Evolutionary conservation across 2,113 vertebrate genomes (phyloP).

Genomic region (Aviceda subcristata): DNA sequence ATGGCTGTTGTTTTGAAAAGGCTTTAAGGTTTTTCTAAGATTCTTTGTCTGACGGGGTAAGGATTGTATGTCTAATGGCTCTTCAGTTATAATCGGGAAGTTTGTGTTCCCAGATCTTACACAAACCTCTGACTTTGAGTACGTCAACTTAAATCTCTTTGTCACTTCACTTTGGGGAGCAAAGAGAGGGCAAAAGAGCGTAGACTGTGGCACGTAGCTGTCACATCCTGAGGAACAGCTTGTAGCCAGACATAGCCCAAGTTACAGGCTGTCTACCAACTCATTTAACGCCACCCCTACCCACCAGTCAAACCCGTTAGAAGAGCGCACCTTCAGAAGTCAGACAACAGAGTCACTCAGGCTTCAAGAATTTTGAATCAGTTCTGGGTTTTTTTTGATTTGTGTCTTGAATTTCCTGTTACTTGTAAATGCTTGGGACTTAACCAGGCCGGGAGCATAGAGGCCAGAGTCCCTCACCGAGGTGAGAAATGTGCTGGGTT

Average conservation of each 20-base stretch:
- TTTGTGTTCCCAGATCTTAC: neutral
- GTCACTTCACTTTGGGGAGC: neutral
- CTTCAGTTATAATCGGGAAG: neutral
- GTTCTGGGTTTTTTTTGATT: accelerated
- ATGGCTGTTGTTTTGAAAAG: neutral
- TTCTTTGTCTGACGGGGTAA: neutral
- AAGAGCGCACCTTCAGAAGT: neutral
- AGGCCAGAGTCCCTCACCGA: neutral
- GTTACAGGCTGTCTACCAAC: neutral
- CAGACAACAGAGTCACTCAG: neutral
- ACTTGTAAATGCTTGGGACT: neutral
- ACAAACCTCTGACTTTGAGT: neutral
- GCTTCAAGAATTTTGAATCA: accelerated
- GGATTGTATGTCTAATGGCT: neutral
- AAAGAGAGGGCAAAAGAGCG: neutral
- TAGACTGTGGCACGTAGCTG: accelerated
- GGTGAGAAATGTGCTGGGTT: neutral
- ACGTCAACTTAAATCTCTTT: neutral
- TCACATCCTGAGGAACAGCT: neutral
- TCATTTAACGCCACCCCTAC: no score
- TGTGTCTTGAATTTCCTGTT: neutral
- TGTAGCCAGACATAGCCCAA: neutral
- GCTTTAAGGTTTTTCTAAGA: neutral
- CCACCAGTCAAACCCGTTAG: neutral
- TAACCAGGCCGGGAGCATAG: neutral